These are phyloP conservation scores for Oxytorus armatus DNA, from an alignment of 2,888 invertebrate genomes.

Conservation along the genomic window DNA sequence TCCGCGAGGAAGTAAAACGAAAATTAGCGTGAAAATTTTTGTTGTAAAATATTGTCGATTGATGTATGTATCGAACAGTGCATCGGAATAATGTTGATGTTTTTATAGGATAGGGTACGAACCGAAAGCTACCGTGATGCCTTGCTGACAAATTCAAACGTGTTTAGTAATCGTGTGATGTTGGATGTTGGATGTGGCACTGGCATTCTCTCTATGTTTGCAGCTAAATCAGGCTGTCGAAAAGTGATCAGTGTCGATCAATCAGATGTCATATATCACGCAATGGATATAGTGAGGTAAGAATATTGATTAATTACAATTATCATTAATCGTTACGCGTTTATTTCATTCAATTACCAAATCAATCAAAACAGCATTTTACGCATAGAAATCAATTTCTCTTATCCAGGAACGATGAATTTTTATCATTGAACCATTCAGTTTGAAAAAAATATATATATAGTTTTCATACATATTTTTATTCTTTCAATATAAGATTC, in stretches of 20 bases:
- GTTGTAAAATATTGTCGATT: conserved; percentile 23
- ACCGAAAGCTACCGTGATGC: conserved; percentile 95
- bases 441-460: no score
- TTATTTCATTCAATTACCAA: neutral
- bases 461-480: neutral
- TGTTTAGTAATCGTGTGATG: conserved; percentile 91
- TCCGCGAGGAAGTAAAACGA: no score
- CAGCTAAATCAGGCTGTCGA: conserved; percentile 96
- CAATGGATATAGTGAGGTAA: conserved; percentile 96
- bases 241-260: conserved; percentile 97
- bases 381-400: no score
- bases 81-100: conserved; percentile 56
- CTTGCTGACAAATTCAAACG: conserved; percentile 89
- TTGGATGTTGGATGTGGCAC: conserved; percentile 99
- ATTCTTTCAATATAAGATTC: no score
- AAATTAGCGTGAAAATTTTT: conserved; percentile 22
- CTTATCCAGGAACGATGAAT: no score
- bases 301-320: conserved; percentile 59
- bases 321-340: conserved; percentile 12
- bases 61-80: conserved; percentile 21
- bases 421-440: no score
- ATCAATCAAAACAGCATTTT: no score
- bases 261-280: conserved; percentile 97
- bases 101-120: conserved; percentile 90
- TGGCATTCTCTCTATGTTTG: conserved; percentile 99